A percentile compares a stretch with the other conserved stretches of the same genome.
Evolutionary conservation across 2,797 vertebrate species (phyloP).

Genomic region (Hapalemur alaotrensis): DNA sequence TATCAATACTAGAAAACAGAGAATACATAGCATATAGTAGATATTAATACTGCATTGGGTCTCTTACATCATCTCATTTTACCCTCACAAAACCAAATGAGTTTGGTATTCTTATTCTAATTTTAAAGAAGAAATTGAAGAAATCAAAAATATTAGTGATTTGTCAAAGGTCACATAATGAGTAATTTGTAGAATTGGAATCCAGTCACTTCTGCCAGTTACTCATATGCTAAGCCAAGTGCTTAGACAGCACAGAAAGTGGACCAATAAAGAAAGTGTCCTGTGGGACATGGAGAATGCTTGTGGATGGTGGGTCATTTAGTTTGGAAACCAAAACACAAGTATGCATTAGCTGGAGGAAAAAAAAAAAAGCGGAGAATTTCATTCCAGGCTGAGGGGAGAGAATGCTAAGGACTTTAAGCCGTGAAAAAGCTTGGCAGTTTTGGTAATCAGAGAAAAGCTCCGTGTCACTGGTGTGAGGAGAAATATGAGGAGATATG

Average conservation of each 20-base stretch:
- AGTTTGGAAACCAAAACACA: neutral
- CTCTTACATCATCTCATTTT: neutral
- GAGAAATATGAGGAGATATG: neutral
- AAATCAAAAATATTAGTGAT: neutral
- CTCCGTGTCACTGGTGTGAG: neutral
- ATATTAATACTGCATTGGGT: neutral
- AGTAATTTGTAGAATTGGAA: neutral
- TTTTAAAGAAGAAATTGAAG: neutral
- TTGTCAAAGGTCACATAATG: neutral
- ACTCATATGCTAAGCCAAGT: neutral
- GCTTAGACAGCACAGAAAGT: neutral
- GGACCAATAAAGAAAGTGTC: neutral
- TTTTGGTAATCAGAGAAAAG: neutral
- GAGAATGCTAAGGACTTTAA: neutral
- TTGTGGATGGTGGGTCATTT: neutral
- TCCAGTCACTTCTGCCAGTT: neutral
- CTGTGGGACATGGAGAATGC: neutral
- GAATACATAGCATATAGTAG: no score
- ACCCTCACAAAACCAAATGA: neutral
- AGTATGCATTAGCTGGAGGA: neutral
- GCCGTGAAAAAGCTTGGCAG: neutral
- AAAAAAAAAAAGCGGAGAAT: neutral
- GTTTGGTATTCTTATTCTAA: neutral
- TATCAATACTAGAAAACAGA: neutral
- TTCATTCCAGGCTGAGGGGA: neutral